phyloP scores from a whole-genome alignment of 2,888 invertebrate species.

The Pollenia angustigena region DNA sequence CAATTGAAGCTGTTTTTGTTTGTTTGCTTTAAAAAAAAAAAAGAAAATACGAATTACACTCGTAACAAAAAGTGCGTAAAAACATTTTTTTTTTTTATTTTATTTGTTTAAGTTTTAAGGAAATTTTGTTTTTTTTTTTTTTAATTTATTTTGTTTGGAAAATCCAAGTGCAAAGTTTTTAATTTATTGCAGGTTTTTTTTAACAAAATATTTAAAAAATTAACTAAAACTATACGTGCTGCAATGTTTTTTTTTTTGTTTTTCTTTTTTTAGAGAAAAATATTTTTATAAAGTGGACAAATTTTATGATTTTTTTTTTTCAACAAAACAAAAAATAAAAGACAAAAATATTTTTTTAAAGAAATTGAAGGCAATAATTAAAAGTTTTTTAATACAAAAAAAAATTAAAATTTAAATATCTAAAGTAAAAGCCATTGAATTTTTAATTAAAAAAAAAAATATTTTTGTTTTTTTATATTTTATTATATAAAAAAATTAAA shows the following conservation, averaged over 20 bases:
- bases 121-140: slow-evolving; percentile 53
- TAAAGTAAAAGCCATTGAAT: slow-evolving; percentile 72
- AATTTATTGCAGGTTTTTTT: slow-evolving; percentile 70
- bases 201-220: slow-evolving; percentile 14
- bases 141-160: slow-evolving; percentile 46
- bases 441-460: slow-evolving; percentile 72
- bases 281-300: slow-evolving; percentile 64
- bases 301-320: slow-evolving; percentile 74
- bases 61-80: slow-evolving; percentile 70
- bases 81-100: slow-evolving; percentile 36
- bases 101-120: slow-evolving; percentile 60
- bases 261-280: slow-evolving; percentile 61
- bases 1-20: slow-evolving; percentile 75
- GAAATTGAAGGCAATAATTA: slow-evolving; percentile 75
- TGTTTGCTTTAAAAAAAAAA: slow-evolving; percentile 48
- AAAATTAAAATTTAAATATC: slow-evolving; percentile 77
- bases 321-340: slow-evolving; percentile 71
- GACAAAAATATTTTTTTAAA: slow-evolving; percentile 71
- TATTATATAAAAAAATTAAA: slow-evolving; percentile 64
- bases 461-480: slow-evolving; percentile 74
- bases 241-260: slow-evolving; percentile 62
- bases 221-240: slow-evolving; percentile 71
- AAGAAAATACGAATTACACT: slow-evolving; percentile 56
- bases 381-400: slow-evolving; percentile 56
- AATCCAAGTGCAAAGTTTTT: slow-evolving; percentile 64